Percentiles rank a stretch among this genome's conserved stretches.
phyloP scores from a whole-genome alignment of 2,797 vertebrate species.

The Macrochelys suwanniensis region DNA sequence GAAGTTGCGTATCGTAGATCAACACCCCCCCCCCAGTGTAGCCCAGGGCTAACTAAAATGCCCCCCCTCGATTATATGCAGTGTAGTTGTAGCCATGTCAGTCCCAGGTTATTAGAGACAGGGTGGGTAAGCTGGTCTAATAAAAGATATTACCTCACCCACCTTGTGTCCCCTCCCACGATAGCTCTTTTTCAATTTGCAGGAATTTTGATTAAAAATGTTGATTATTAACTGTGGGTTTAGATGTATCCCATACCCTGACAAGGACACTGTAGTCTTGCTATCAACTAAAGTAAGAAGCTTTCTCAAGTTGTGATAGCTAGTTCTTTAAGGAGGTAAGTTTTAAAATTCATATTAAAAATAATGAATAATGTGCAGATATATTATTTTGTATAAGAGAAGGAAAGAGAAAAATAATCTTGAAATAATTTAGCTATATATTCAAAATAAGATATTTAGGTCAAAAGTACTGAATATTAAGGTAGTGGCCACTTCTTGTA shows the following conservation, averaged over 20 bases:
- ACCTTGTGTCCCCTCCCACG: neutral
- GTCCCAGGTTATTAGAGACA: no score
- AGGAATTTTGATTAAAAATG: neutral
- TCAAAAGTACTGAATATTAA: slow-evolving; percentile 12
- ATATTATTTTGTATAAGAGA: neutral
- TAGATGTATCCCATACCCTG: neutral
- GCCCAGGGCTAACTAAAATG: neutral
- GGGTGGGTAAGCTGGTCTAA: no score
- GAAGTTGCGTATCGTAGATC: no score
- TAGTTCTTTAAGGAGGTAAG: neutral
- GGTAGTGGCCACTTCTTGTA: slow-evolving; percentile 18
- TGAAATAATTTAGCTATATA: slow-evolving; percentile 27
- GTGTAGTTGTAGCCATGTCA: no score
- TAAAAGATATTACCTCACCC: no score
- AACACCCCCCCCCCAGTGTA: no score
- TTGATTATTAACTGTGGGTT: neutral
- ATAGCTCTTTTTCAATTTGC: neutral
- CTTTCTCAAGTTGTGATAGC: neutral
- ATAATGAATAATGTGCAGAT: neutral
- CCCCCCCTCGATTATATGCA: no score
- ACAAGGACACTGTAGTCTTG: slow-evolving; percentile 6
- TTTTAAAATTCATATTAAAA: neutral
- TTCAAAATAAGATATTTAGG: slow-evolving; percentile 20
- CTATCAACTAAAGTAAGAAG: slow-evolving; percentile 4
- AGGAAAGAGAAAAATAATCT: neutral